Conservation (phyloP, 2,888 invertebrate genomes). For the Hyles lineata region DNA sequence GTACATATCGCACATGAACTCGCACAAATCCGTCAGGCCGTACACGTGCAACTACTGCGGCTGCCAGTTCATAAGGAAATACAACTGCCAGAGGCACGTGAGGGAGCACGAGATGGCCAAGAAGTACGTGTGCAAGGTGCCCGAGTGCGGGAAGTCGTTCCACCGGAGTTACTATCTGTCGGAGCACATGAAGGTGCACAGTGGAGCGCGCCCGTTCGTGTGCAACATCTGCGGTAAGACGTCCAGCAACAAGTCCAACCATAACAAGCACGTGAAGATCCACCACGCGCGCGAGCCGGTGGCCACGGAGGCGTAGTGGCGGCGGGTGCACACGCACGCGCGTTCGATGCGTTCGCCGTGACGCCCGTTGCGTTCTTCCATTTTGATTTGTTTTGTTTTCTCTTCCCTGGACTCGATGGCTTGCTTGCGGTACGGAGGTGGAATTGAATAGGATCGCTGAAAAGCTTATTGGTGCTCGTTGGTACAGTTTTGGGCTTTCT, state of each 20-base stretch:
- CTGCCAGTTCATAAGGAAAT: slow-evolving; percentile 94
- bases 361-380: too few species aligned
- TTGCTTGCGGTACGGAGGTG: neutral
- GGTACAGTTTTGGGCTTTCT: neutral
- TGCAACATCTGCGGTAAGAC: slow-evolving; percentile 96
- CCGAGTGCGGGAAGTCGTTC: slow-evolving; percentile 92
- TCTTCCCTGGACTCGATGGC: neutral
- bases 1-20: slow-evolving; percentile 93
- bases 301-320: slow-evolving; percentile 90
- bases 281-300: slow-evolving; percentile 95
- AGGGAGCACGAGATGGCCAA: slow-evolving; percentile 92
- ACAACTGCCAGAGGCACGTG: slow-evolving; percentile 94
- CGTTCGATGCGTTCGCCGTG: neutral
- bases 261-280: slow-evolving; percentile 95
- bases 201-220: slow-evolving; percentile 91
- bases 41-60: slow-evolving; percentile 96
- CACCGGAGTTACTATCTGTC: slow-evolving; percentile 94
- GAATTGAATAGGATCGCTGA: neutral
- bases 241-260: slow-evolving; percentile 95
- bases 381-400: neutral
- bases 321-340: slow-evolving; percentile 1
- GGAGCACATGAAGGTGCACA: slow-evolving; percentile 94
- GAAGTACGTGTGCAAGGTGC: slow-evolving; percentile 89
- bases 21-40: slow-evolving; percentile 92
- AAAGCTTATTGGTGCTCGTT: slow-evolving; percentile 3